Evolutionary conservation across 1,140 invertebrate genomes (phyloP).

Genomic region (Ceratitis capitata): DNA sequence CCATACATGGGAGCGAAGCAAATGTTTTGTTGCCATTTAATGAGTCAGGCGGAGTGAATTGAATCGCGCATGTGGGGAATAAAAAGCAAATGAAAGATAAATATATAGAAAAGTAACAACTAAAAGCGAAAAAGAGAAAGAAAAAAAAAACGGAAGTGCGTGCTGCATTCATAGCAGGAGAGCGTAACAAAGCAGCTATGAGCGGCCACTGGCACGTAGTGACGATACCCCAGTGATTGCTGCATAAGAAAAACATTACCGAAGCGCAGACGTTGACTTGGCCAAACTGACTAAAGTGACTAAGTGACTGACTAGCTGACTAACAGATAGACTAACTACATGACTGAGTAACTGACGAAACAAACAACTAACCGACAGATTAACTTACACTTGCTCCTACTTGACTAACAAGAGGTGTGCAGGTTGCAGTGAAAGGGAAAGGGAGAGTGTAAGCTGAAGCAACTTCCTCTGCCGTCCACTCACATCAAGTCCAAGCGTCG

Average conservation of each 20-base stretch:
- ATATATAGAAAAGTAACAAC: no score
- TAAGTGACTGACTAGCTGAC: neutral
- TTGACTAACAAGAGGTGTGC: neutral
- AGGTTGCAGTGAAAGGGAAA: neutral
- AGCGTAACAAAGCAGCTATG: neutral
- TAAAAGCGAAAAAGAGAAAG: no score
- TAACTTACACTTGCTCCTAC: neutral
- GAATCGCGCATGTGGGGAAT: neutral
- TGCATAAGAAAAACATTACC: neutral
- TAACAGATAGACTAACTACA: neutral
- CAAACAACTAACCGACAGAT: neutral
- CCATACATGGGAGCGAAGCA: neutral
- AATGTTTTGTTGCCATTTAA: conserved; percentile 5
- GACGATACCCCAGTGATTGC: neutral
- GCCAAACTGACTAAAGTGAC: neutral
- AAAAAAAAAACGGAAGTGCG: neutral
- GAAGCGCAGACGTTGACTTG: no score
- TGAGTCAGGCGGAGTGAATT: neutral
- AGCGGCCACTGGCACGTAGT: neutral
- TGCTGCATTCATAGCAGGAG: neutral
- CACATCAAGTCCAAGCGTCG: neutral
- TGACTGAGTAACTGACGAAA: neutral
- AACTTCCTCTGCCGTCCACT: no score
- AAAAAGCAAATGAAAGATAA: neutral
- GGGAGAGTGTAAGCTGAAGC: neutral